Evolutionary conservation across 1,140 invertebrate species (phyloP).

Genomic region (Metaphire vulgaris): DNA sequence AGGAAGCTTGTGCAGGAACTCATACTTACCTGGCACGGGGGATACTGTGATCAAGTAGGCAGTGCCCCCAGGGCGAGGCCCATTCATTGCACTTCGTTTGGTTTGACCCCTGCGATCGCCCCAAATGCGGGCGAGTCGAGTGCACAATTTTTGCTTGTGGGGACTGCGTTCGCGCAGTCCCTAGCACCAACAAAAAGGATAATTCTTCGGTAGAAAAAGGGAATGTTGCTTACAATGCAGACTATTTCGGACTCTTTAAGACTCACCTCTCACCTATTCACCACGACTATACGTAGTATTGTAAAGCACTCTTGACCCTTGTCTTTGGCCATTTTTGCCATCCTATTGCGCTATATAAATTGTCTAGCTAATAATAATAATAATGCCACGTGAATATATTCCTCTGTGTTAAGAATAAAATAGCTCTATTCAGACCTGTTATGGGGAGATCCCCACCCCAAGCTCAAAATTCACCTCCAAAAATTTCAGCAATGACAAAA

Average conservation of each 20-base stretch:
- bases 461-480: no score
- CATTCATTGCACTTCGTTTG: slow-evolving; percentile 64
- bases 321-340: background rate
- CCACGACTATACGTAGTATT: background rate
- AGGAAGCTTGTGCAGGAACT: background rate
- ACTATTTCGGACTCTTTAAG: no score
- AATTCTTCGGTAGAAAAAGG: background rate
- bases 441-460: no score
- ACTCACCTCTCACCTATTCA: no score
- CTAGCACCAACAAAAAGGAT: background rate
- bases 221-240: no score
- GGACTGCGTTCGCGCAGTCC: slow-evolving; percentile 61
- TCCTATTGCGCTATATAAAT: background rate
- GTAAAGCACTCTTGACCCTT: background rate
- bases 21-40: slow-evolving; percentile 55
- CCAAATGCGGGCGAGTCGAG: slow-evolving; percentile 65
- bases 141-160: slow-evolving; percentile 64
- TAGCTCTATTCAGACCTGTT: no score
- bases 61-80: slow-evolving; percentile 62
- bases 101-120: slow-evolving; percentile 67
- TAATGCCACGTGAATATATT: no score
- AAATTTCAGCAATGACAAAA: no score
- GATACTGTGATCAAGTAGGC: slow-evolving; percentile 61
- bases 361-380: background rate
- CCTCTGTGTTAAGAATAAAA: no score